Conservation (phyloP, 2,888 invertebrate species). For the Brachylomia viminalis region DNA sequence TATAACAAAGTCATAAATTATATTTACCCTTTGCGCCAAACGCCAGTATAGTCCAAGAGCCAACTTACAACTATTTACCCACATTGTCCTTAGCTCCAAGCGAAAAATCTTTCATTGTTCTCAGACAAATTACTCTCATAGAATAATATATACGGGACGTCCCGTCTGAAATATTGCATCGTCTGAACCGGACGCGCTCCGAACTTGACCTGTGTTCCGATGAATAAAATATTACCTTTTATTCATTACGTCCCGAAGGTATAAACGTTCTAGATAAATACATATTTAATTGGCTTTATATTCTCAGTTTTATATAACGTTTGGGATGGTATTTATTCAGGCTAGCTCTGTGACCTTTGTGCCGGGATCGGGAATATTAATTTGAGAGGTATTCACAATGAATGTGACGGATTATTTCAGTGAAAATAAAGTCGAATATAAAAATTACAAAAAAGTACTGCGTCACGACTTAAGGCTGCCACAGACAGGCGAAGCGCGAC, state of each 20-base stretch:
- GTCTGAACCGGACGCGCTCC: constrained; percentile 55
- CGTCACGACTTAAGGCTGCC: too few species aligned
- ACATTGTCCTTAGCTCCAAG: constrained; percentile 81
- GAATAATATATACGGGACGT: constrained; percentile 76
- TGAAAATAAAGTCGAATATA: not conserved
- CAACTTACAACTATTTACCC: constrained; percentile 78
- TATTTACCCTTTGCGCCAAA: constrained; percentile 69
- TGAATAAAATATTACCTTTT: constrained; percentile 70
- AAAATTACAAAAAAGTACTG: too few species aligned
- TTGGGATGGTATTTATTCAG: constrained; percentile 50
- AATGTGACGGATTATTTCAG: constrained; percentile 19
- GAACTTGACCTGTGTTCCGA: constrained; percentile 66
- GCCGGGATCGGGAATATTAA: constrained; percentile 25
- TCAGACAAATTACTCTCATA: constrained; percentile 83
- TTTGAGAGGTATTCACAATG: constrained; percentile 26
- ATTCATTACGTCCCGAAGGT: constrained; percentile 65
- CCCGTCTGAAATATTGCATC: constrained; percentile 73
- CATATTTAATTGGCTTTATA: constrained; percentile 64
- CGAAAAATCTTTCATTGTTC: constrained; percentile 87
- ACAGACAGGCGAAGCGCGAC: too few species aligned
- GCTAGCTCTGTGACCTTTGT: constrained; percentile 28
- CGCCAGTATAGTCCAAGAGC: constrained; percentile 69
- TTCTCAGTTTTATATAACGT: constrained; percentile 44
- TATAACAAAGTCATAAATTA: not conserved
- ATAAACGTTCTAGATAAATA: constrained; percentile 57